These are phyloP conservation scores for Peromyscus polionotus DNA, from an alignment of 2,113 vertebrate species.

Conservation along the genomic window DNA sequence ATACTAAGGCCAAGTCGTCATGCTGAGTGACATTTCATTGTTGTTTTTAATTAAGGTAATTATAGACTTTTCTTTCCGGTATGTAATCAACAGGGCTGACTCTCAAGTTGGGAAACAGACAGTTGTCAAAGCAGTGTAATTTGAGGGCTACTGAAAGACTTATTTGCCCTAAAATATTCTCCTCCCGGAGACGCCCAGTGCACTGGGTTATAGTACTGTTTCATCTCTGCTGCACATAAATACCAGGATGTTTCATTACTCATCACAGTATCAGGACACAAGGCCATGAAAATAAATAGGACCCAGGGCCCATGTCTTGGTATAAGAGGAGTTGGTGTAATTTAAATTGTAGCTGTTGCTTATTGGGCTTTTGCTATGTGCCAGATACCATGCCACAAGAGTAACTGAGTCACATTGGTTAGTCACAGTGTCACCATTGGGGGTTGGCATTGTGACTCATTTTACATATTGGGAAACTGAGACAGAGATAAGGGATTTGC, in stretches of 20 bases:
- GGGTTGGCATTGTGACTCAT: neutral
- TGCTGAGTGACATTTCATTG: slow-evolving; percentile 51
- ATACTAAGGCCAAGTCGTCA: slow-evolving; percentile 35
- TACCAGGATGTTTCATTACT: neutral
- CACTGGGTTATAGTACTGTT: neutral
- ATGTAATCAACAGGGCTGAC: slow-evolving; percentile 69
- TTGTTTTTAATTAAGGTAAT: slow-evolving; percentile 80
- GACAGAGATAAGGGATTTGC: neutral
- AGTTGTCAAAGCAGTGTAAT: slow-evolving; percentile 39
- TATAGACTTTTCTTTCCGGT: slow-evolving; percentile 62
- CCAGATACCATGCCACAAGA: neutral
- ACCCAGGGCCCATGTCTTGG: neutral
- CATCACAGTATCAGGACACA: neutral
- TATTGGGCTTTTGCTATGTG: neutral
- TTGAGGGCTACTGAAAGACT: slow-evolving; percentile 38
- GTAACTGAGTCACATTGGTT: neutral
- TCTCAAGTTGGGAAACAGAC: slow-evolving; percentile 58
- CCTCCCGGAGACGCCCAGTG: neutral
- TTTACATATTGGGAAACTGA: slow-evolving; percentile 38
- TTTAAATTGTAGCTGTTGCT: slow-evolving; percentile 21
- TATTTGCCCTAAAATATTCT: slow-evolving; percentile 45
- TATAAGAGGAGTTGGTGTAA: neutral
- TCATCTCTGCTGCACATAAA: neutral
- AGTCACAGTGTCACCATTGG: neutral
- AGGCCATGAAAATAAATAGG: neutral